Evolutionary conservation across 2,797 vertebrate species (phyloP), one percentile per base, ranked within the genome.

Genomic region (Triplophysa yarkandensis): DNA sequence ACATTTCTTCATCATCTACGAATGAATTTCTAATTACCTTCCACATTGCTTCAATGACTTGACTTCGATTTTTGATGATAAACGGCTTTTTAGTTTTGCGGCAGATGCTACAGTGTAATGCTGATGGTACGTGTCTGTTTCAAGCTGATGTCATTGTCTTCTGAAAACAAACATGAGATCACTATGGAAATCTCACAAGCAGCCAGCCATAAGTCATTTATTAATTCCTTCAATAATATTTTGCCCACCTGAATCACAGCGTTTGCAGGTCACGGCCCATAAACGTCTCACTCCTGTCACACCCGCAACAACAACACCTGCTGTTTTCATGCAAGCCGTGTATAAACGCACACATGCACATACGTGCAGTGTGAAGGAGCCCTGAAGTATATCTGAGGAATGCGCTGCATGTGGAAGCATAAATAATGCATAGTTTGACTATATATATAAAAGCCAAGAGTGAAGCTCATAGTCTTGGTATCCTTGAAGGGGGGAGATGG

Each of bases 131-230:
- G 77, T 79, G 79, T 84, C 54, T 71, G 63, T 74, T 76, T 62
- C 19, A 50, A 73, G 54, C 48, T 81, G 75, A 86, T 74, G 69
- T 82, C 80, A 80, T 34, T 7, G 16, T 78, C 81, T 81, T 34
- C 67, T 68, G 7, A 76, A 82, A 81, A 81, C 84, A 87, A 75
- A 70, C 17, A 80, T 86, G 79, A 88, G 77, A 78, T 89, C 87
- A 90, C 70, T 81, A 52, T 63, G 66, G 74, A 82, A 83, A 58
- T 74, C 68, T 62, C 77, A 30, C 58, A 23, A 58, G 74, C 83
- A 61, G 50, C 74, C 58, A 61, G 71, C 50, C 71, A 82, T 85
- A 74, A 87, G 87, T 86, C 82, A 86, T 78, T 34, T 16, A 77
- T 77, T 83, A 75, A 83, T 81, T 83, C 68, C 48, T 63, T 58